Percentiles rank a stretch among this genome's conserved stretches.
Conservation (phyloP, 1,140 invertebrate species). For the Sycobia sp. region DNA sequence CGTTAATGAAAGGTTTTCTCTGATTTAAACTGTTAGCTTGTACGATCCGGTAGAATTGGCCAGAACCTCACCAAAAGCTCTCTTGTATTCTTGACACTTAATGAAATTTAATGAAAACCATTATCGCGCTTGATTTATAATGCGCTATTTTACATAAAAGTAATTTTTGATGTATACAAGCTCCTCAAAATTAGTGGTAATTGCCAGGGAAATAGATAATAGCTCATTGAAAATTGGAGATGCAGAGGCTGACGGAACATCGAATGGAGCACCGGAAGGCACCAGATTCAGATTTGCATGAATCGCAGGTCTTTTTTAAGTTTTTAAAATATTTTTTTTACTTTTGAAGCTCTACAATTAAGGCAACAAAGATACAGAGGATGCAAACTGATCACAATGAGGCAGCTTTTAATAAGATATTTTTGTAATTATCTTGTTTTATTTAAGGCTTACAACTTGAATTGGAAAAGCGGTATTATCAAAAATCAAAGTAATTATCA, state of each 20-base stretch:
- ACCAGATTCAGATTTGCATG: not conserved
- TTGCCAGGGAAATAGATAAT: slow-evolving; percentile 20
- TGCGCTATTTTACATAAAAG: slow-evolving; percentile 5
- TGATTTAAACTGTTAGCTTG: slow-evolving; percentile 8
- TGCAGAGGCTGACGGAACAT: not conserved
- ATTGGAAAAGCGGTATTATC: too few species aligned
- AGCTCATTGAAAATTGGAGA: not conserved
- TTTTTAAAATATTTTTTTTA: slow-evolving; percentile 7
- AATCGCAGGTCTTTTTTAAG: slow-evolving; percentile 1
- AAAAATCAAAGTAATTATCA: too few species aligned
- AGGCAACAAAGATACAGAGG: not conserved
- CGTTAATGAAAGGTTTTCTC: slow-evolving; percentile 93
- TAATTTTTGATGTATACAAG: slow-evolving; percentile 12
- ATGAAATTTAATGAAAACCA: not conserved
- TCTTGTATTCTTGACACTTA: not conserved
- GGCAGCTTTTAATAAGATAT: not conserved
- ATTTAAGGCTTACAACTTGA: not conserved
- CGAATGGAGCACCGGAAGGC: not conserved
- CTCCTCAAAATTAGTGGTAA: slow-evolving; percentile 15
- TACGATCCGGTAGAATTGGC: slow-evolving; percentile 17
- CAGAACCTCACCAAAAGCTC: slow-evolving; percentile 11
- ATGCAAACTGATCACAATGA: not conserved
- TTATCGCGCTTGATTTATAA: not conserved
- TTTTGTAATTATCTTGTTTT: too few species aligned
- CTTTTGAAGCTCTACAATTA: not conserved